These are phyloP conservation scores for Carassius carassius DNA, from an alignment of 2,113 vertebrate genomes.

Conservation along the genomic window DNA sequence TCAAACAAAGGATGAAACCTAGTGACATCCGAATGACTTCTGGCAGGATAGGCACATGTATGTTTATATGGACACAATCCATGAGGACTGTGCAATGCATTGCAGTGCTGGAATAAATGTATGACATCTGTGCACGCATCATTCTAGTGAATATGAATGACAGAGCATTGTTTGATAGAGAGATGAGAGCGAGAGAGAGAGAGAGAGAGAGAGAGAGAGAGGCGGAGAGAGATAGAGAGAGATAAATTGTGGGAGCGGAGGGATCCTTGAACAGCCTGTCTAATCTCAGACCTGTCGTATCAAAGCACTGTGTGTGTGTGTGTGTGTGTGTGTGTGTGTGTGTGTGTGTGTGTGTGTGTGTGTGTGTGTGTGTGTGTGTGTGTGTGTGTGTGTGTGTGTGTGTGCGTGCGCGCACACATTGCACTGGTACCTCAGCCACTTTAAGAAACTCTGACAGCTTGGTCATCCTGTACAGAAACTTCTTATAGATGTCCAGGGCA, in stretches of 20 bases:
- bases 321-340: background rate
- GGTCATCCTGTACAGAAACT: slow-evolving; percentile 79
- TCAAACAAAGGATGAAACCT: background rate
- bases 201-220: background rate
- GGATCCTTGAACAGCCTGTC: background rate
- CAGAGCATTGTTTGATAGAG: background rate
- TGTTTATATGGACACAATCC: background rate
- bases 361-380: background rate
- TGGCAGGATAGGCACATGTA: background rate
- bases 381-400: background rate
- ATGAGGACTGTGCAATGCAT: background rate
- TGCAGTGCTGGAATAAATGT: background rate
- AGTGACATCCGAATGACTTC: background rate
- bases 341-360: background rate
- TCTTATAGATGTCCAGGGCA: slow-evolving; percentile 80
- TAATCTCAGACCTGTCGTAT: background rate
- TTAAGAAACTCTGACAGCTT: slow-evolving; percentile 80
- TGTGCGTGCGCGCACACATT: too few relatives aligned
- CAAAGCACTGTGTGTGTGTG: background rate
- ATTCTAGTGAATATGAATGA: background rate
- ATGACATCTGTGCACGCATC: background rate
- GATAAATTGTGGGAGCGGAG: background rate
- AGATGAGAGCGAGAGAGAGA: background rate
- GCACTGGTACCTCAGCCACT: slow-evolving; percentile 74
- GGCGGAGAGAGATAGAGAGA: background rate